phyloP scores from a whole-genome alignment of 2,888 invertebrate genomes.

The Cantharis rustica region DNA sequence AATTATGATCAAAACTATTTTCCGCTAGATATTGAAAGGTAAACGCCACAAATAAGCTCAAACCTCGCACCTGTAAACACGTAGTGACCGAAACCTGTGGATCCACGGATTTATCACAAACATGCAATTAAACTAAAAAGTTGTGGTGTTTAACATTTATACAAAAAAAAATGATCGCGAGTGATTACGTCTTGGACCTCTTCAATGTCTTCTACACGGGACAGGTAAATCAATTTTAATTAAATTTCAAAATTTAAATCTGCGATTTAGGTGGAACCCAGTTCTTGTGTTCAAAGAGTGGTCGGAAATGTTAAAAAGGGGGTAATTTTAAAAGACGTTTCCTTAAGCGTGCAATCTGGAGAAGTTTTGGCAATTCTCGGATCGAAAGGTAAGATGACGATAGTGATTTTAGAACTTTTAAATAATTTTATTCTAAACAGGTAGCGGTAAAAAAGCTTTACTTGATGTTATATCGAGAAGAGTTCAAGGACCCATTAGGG shows the following conservation, averaged over 20 bases:
- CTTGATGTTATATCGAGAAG: slow-evolving; percentile 89
- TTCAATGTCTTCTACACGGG: slow-evolving; percentile 89
- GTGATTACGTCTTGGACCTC: slow-evolving; percentile 85
- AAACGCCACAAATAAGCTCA: slow-evolving; percentile 15
- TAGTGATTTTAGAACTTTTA: background rate
- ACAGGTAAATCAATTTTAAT: slow-evolving; percentile 63
- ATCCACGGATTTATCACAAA: background rate
- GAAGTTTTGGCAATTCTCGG: slow-evolving; percentile 93
- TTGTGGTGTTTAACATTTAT: background rate
- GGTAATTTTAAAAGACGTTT: slow-evolving; percentile 90
- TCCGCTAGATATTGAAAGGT: slow-evolving; percentile 9
- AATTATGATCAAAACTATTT: slow-evolving; percentile 14
- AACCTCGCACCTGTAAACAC: slow-evolving; percentile 6
- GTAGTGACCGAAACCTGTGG: background rate
- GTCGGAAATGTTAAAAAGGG: slow-evolving; percentile 82
- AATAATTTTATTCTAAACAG: slow-evolving; percentile 55
- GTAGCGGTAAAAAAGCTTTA: slow-evolving; percentile 92
- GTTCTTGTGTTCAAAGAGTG: slow-evolving; percentile 74
- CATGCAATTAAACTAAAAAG: background rate
- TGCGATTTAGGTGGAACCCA: slow-evolving; percentile 72
- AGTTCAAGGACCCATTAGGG: slow-evolving; percentile 80
- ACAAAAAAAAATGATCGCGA: slow-evolving; percentile 66
- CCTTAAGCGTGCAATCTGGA: slow-evolving; percentile 87
- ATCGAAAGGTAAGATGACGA: slow-evolving; percentile 74
- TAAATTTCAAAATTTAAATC: background rate